Conservation (phyloP, 2,113 vertebrate genomes). For the Condylura cristata region DNA sequence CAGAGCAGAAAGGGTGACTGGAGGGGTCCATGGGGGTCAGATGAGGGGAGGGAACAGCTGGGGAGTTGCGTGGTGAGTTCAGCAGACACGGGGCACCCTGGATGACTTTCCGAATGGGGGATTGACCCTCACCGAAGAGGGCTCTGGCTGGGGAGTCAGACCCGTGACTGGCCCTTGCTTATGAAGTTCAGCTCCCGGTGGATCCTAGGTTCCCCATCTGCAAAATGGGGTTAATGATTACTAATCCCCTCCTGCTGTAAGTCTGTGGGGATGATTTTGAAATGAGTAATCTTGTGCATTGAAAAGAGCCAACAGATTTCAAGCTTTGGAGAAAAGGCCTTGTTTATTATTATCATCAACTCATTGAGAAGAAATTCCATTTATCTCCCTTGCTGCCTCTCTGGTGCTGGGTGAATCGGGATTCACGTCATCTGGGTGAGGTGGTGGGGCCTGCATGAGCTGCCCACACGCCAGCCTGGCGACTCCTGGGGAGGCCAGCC, state of each 20-base stretch:
- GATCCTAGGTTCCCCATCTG: slow-evolving; percentile 29
- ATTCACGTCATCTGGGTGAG: not conserved
- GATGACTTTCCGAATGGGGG: not conserved
- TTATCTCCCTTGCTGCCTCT: slow-evolving; percentile 18
- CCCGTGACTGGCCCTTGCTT: not conserved
- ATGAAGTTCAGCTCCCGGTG: not conserved
- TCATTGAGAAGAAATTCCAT: slow-evolving; percentile 46
- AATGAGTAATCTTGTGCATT: slow-evolving; percentile 55
- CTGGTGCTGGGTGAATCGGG: not conserved
- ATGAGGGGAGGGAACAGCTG: not conserved
- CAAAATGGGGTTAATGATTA: slow-evolving; percentile 53
- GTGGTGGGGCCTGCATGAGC: not conserved
- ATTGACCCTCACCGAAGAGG: accelerated
- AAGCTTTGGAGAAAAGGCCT: slow-evolving; percentile 63
- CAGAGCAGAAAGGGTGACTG: not conserved
- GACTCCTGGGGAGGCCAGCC: not conserved
- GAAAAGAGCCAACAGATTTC: slow-evolving; percentile 54
- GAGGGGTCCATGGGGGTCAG: accelerated
- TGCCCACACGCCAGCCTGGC: not conserved
- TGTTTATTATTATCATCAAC: slow-evolving; percentile 63
- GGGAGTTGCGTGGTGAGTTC: not conserved
- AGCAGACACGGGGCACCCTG: no score
- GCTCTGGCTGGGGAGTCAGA: not conserved
- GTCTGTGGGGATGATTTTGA: slow-evolving; percentile 26
- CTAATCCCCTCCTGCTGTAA: not conserved